Evolutionary conservation across 2,797 vertebrate species (phyloP).

Genomic region (Podargus strigoides): DNA sequence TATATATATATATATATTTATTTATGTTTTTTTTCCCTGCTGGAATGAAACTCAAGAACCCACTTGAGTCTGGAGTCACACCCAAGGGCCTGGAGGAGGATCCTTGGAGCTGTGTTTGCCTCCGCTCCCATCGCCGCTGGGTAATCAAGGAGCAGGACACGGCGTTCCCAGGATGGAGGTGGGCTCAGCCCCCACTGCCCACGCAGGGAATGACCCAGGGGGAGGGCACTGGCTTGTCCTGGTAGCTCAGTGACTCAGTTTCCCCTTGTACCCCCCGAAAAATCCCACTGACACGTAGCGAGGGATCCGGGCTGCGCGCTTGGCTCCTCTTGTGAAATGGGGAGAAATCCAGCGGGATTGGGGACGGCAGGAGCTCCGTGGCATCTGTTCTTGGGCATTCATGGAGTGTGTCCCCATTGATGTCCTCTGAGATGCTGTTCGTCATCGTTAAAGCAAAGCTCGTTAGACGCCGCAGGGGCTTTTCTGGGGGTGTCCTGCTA

Average conservation of each 20-base stretch:
- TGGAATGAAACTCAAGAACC: no score
- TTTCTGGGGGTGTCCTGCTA: neutral
- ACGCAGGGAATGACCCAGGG: no score
- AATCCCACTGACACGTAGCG: neutral
- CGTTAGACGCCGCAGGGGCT: rapidly evolving
- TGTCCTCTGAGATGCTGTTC: neutral
- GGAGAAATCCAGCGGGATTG: neutral
- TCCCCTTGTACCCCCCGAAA: neutral
- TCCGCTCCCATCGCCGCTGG: no score
- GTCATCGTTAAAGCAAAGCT: neutral
- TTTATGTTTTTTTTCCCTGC: no score
- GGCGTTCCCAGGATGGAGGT: no score
- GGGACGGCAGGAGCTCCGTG: neutral
- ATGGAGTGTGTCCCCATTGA: neutral
- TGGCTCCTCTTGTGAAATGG: neutral
- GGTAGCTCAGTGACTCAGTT: neutral
- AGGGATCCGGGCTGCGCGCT: neutral
- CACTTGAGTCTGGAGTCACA: no score
- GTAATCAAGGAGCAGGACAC: no score
- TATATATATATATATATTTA: neutral
- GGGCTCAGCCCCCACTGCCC: no score
- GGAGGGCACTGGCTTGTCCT: no score
- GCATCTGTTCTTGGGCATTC: neutral
- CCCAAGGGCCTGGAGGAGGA: no score
- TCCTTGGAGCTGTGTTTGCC: no score